phyloP scores from a whole-genome alignment of 2,797 vertebrate genomes.

The Heliangelus exortis region DNA sequence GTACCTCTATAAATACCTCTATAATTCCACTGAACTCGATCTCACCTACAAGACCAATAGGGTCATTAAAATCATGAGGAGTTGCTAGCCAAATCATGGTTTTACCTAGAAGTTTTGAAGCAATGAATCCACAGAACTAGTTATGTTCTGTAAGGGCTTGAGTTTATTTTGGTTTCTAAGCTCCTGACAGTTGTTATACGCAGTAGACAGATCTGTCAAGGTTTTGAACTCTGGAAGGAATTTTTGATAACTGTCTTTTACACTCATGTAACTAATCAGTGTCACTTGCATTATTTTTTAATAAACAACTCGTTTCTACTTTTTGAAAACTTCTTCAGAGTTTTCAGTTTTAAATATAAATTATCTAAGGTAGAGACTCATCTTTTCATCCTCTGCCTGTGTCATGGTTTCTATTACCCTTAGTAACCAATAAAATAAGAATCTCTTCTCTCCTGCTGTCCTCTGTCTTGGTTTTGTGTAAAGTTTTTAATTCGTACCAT shows the following conservation, averaged over 20 bases:
- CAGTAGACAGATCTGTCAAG: background rate
- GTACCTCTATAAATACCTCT: background rate
- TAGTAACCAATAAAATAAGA: background rate
- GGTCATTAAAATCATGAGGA: background rate
- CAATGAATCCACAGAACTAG: background rate
- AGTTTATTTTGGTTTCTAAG: background rate
- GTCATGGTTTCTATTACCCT: background rate
- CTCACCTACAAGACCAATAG: background rate
- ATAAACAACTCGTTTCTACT: background rate
- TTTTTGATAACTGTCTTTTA: background rate
- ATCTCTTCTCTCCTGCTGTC: background rate
- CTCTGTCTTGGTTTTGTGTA: background rate
- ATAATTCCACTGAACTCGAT: background rate
- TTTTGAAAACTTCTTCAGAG: background rate
- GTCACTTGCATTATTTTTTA: background rate
- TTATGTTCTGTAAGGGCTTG: background rate
- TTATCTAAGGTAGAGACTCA: background rate
- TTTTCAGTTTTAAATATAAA: background rate
- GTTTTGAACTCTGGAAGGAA: background rate
- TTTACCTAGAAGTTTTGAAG: background rate
- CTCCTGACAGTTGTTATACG: background rate
- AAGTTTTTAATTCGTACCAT: background rate
- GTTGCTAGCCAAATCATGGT: background rate
- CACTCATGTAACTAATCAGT: background rate
- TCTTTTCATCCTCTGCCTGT: background rate